These are phyloP conservation scores for Rhinophrynus dorsalis DNA, from an alignment of 2,797 vertebrate genomes.

Conservation along the genomic window DNA sequence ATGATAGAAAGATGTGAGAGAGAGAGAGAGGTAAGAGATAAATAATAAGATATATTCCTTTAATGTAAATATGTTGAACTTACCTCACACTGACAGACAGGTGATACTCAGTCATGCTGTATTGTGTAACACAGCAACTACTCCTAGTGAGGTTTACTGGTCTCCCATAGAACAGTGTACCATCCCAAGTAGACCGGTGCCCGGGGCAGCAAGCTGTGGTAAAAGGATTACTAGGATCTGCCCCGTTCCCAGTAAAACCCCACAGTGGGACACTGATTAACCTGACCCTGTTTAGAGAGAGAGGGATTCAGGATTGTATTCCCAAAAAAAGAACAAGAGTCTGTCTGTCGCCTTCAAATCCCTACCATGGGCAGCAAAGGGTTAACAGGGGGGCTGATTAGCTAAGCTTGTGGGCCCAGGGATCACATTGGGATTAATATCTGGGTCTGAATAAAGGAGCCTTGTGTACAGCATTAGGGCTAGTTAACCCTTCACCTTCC, in stretches of 20 bases:
- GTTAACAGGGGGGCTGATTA: conserved; percentile 25
- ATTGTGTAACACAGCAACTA: conserved; percentile 13
- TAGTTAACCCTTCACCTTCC: conserved; percentile 22
- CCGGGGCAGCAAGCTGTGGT: background rate
- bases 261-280: background rate
- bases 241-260: background rate
- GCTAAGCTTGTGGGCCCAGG: background rate
- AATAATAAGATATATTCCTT: too few relatives aligned
- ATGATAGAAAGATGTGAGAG: too few relatives aligned
- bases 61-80: too few relatives aligned
- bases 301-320: background rate
- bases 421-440: conserved; percentile 43
- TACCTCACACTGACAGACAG: too few relatives aligned
- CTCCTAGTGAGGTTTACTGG: background rate
- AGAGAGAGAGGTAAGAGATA: too few relatives aligned
- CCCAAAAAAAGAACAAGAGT: background rate
- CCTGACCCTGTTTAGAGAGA: background rate
- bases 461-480: conserved; percentile 3
- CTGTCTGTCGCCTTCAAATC: conserved; percentile 1
- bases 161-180: background rate
- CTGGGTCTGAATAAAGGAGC: conserved; percentile 2
- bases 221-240: background rate
- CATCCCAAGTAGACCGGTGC: background rate
- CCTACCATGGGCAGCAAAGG: background rate
- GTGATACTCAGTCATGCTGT: background rate